phyloP scores from a whole-genome alignment of 1,140 invertebrate species.

The Pseudobourletiella spinata region DNA sequence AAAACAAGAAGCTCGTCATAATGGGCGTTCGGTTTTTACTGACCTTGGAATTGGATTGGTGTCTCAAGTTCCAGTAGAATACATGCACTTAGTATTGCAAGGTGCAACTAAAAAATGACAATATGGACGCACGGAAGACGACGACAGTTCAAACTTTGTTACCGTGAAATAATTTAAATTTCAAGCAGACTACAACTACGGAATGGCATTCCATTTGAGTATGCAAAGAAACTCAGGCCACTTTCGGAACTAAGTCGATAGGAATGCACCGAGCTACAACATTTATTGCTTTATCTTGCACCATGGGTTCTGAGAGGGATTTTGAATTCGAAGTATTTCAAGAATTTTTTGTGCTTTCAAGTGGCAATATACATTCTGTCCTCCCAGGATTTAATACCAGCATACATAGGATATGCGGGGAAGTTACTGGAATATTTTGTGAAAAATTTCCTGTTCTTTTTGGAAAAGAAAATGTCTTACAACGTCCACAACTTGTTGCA shows the following conservation, averaged over 20 bases:
- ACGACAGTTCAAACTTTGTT: not conserved
- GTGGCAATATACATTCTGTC: constrained; percentile 36
- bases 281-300: constrained; percentile 44
- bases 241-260: constrained; percentile 40
- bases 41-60: constrained; percentile 35
- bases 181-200: constrained; percentile 9
- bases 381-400: not conserved
- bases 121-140: constrained; percentile 34
- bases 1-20: constrained; percentile 31
- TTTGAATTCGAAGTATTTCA: constrained; percentile 37
- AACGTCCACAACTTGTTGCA: constrained; percentile 43
- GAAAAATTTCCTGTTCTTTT: not conserved
- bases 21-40: constrained; percentile 18
- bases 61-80: constrained; percentile 37
- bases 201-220: constrained; percentile 38
- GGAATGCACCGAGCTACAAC: constrained; percentile 46
- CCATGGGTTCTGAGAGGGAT: constrained; percentile 39
- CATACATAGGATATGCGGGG: not conserved
- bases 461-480: constrained; percentile 35
- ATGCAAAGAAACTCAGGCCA: constrained; percentile 40
- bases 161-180: constrained; percentile 7
- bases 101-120: constrained; percentile 37
- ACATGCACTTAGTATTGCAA: constrained; percentile 39
- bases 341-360: constrained; percentile 41
- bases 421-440: not conserved